Base-by-base conservation (phyloP, 2,888 invertebrate species). In the Pogonocherus hispidulus region DNA sequence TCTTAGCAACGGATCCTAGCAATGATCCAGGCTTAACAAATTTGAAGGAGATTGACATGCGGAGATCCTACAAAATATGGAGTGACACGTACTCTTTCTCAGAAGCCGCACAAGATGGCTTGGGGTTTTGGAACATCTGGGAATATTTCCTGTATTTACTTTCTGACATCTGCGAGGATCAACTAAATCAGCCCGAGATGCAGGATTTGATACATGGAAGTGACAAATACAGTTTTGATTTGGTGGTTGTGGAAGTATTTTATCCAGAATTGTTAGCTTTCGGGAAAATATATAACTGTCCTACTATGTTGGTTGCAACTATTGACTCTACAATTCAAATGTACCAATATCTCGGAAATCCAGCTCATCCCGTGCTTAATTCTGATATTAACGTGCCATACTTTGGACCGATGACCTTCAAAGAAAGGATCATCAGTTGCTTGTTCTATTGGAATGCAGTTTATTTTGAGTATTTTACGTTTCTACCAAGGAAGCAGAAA, bases 361-460 rank as follows among this genome's bases (percentile, higher is more conserved):
- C 69, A 0, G 56, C 69, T 1, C 74, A 77, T 63, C 72, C 74
- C 3, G 63, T 71, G 14, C 18, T 75, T 6, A 62, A 71, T 44
- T 74, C 78, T 5, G 79, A 79, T 27, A 32, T 74, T 0, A 49
- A 71, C 18, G 44, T 79, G 3, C 72, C 76, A 1, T 69, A 59
- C 22, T 46, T 35, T 1, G 59, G 63, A 8, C 22, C 35, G 8
- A 74, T 88, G 60, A 86, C 81, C 20, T 77, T 84, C 35, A 86
- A 86, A 22, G 81, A 85, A 65, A 69, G 80, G 14, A 20, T 79
- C 4, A 67, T 67, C 20, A 78, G 76, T 60, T 66, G 68, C 1
- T 57, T 72, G 6, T 76, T 59, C 46, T 32, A 69, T 16, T 57
- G 54, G 63, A 32, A 63, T 6, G 37, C 51, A 1, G 49, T 47